Conservation (phyloP, 1,140 invertebrate species). For the Phortica variegata region DNA sequence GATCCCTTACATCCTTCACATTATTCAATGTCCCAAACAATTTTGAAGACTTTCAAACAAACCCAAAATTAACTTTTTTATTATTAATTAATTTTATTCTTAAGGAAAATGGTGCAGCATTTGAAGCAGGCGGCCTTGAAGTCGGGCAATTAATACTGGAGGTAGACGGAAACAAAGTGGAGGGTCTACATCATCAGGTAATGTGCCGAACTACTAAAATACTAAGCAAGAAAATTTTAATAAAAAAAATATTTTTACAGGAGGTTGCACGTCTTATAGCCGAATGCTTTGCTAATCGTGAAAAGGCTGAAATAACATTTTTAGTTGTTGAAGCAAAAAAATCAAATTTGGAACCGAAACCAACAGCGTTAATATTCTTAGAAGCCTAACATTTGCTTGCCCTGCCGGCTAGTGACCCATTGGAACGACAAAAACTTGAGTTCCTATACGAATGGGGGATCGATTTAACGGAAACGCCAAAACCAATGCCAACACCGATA, state of each 20-base stretch:
- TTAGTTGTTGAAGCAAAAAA: slow-evolving; percentile 86
- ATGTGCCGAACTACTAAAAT: neutral
- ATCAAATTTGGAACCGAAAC: slow-evolving; percentile 84
- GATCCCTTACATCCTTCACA: too few relatives aligned
- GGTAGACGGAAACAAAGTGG: slow-evolving; percentile 85
- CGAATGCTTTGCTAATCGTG: slow-evolving; percentile 82
- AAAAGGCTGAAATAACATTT: slow-evolving; percentile 84
- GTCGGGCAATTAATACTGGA: slow-evolving; percentile 92
- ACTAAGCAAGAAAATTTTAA: neutral
- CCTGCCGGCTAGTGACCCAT: slow-evolving; percentile 74
- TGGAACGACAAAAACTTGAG: slow-evolving; percentile 59
- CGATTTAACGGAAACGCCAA: slow-evolving; percentile 63
- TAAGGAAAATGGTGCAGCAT: slow-evolving; percentile 91
- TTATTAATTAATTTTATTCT: neutral
- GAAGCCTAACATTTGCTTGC: slow-evolving; percentile 84
- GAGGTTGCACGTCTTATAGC: slow-evolving; percentile 86
- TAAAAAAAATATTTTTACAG: slow-evolving; percentile 55
- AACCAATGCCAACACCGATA: slow-evolving; percentile 58
- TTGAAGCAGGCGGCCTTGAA: slow-evolving; percentile 85
- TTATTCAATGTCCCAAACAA: slow-evolving; percentile 2
- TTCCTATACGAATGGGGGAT: slow-evolving; percentile 63
- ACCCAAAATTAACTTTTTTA: slow-evolving; percentile 13
- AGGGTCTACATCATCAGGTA: slow-evolving; percentile 71
- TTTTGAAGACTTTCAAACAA: too few relatives aligned
- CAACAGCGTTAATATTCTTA: slow-evolving; percentile 81